Base-by-base conservation (phyloP, 2,113 vertebrate species). In the Benitochromis conjunctus region DNA sequence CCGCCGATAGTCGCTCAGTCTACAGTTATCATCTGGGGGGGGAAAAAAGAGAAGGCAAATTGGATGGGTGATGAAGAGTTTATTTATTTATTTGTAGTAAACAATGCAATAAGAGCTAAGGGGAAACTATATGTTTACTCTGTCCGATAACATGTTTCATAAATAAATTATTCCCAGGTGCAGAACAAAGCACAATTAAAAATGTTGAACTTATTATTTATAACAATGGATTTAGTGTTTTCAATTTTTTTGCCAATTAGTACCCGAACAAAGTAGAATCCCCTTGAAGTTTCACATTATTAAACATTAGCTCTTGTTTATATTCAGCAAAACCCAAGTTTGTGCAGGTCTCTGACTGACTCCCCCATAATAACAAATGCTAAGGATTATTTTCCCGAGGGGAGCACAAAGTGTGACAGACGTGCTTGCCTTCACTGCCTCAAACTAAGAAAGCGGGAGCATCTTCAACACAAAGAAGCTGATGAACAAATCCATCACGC, bases 21-120 rank as follows among this genome's bases (percentile, higher is more conserved):
- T 96, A 92, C 98, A 99, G 92, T 97, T 97, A 87, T 98, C 97
- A 56, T 98, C 98, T 99, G 95, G 19, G 94, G n/a, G 21, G 18
- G 0, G 43, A 21, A 5, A 58, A 80, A 55, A 14, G 18, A 31
- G 64, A 62, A 43, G 74, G 60, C 7, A 84, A 29, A 46, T 38
- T 12, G 8, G 53, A 88, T 51, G 84, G 69, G 14, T 74, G 54
- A 19, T 11, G 14, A 2, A 29, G 31, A 57, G 16, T 21, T 26
- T 34, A 77, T 62, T 76, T 24, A 12, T 76, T 26, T 51, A 38
- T 21, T 7, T 9, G 10, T 36, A 21, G 34, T 58, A 83, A 43
- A 60, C 11, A 29, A 46, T 46, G 21, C 8, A 21, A 31, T 13
- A 76, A 76, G 46, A 71, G 21, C 16, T 53, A 51, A 34, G 18